Conservation (phyloP, 2,113 vertebrate genomes). For the Anser cygnoides region DNA sequence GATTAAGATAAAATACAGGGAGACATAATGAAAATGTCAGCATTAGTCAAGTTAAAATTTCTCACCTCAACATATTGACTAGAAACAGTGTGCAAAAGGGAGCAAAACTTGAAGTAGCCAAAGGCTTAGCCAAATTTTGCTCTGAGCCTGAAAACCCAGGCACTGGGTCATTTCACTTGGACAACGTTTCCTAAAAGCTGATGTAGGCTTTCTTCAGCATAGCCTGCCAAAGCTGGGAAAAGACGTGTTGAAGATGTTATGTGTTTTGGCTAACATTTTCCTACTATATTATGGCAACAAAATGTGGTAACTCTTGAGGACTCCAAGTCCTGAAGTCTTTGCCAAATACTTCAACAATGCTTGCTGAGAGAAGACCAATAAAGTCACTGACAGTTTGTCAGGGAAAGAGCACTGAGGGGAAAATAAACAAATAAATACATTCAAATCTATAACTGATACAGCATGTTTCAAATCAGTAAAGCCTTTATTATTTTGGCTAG, state of each 20-base stretch:
- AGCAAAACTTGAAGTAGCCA: neutral
- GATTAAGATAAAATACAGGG: constrained; percentile 6
- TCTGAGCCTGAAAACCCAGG: neutral
- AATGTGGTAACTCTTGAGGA: neutral
- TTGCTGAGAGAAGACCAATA: neutral
- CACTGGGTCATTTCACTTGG: neutral
- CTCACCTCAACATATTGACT: neutral
- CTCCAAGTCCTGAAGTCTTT: neutral
- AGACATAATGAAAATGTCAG: constrained; percentile 9
- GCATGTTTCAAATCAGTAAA: neutral
- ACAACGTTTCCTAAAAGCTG: neutral
- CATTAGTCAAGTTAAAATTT: neutral
- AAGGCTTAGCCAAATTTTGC: neutral
- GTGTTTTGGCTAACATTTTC: neutral
- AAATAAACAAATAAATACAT: neutral
- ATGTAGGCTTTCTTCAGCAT: neutral
- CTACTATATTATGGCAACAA: neutral
- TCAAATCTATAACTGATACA: neutral
- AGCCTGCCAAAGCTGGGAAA: neutral
- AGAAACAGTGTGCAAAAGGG: neutral
- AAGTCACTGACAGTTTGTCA: neutral
- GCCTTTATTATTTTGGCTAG: neutral
- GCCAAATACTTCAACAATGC: neutral
- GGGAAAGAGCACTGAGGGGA: neutral
- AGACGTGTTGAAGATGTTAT: neutral